phyloP scores from a whole-genome alignment of 2,888 invertebrate genomes.

The Trypoxylon attenuatum region DNA sequence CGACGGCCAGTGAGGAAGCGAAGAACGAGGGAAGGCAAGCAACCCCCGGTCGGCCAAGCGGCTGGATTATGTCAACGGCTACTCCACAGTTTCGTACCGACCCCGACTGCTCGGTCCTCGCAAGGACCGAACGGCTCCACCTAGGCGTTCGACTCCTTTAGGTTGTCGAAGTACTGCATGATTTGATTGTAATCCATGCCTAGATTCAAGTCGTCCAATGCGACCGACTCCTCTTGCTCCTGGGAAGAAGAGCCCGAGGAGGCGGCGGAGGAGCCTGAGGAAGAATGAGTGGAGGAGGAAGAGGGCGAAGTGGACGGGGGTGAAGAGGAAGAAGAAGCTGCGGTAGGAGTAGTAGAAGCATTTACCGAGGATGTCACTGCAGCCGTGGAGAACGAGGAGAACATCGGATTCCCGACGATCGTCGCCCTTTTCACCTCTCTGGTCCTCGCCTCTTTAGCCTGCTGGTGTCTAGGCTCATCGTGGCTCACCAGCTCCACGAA shows the following conservation, averaged over 20 bases:
- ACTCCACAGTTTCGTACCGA: conserved; percentile 46
- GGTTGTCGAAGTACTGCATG: conserved; percentile 98
- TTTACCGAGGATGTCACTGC: conserved; percentile 42
- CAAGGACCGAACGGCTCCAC: conserved; percentile 85
- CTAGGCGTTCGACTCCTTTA: conserved; percentile 96
- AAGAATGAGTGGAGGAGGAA: conserved; percentile 42
- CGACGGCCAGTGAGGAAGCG: conserved; percentile 32
- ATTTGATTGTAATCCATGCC: conserved; percentile 98
- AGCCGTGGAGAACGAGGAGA: conserved; percentile 76
- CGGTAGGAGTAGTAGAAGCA: conserved; percentile 44
- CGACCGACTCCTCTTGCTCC: conserved; percentile 79
- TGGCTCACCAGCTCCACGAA: conserved; percentile 67
- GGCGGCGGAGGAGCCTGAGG: conserved; percentile 68
- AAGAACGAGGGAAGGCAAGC: conserved; percentile 14
- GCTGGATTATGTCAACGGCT: conserved; percentile 31
- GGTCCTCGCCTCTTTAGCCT: conserved; percentile 55
- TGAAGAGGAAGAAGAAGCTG: conserved; percentile 52
- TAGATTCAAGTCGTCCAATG: conserved; percentile 85
- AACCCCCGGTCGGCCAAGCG: conserved; percentile 4
- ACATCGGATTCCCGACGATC: conserved; percentile 93
- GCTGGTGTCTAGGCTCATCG: conserved; percentile 58
- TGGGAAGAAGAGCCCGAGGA: conserved; percentile 58
- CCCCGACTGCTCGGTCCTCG: conserved; percentile 71
- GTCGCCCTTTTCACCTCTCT: conserved; percentile 88
- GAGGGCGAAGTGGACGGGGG: conserved; percentile 73